Evolutionary conservation across 2,888 invertebrate species (phyloP).

Genomic region (Scaptomyza parva): DNA sequence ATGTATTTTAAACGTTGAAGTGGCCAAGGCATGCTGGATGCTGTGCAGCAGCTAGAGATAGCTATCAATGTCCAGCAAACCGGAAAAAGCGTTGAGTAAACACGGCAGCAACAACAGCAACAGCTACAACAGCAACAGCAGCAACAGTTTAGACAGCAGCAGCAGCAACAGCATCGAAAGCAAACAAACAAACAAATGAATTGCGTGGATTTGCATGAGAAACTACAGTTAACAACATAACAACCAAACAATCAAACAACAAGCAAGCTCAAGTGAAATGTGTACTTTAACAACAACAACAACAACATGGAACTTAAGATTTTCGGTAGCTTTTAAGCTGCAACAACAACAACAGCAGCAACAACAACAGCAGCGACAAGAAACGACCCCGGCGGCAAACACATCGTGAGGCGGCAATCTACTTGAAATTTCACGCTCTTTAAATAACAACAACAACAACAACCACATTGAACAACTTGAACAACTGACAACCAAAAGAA

Average conservation of each 20-base stretch:
- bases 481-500: constrained; percentile 47
- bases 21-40: constrained; percentile 25
- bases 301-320: constrained; percentile 43
- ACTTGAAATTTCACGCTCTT: constrained; percentile 77
- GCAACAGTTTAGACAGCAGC: constrained; percentile 27
- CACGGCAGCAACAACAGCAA: constrained; percentile 32
- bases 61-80: constrained; percentile 67
- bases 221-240: constrained; percentile 63
- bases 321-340: constrained; percentile 65
- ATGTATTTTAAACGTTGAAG: constrained; percentile 26
- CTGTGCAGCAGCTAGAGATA: constrained; percentile 36
- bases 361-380: background rate
- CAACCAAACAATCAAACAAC: constrained; percentile 32
- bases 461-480: constrained; percentile 25
- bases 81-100: constrained; percentile 67
- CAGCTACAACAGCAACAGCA: constrained; percentile 27
- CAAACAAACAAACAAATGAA: constrained; percentile 54
- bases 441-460: constrained; percentile 51
- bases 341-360: constrained; percentile 4
- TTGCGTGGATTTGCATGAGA: constrained; percentile 75
- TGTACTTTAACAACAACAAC: constrained; percentile 32
- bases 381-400: constrained; percentile 36
- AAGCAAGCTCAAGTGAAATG: constrained; percentile 60
- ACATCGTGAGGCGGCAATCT: constrained; percentile 68
- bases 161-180: constrained; percentile 38